Evolutionary conservation across 2,113 vertebrate species (phyloP), one percentile per base, ranked within the genome.

Genomic region (Hipposideros armiger): DNA sequence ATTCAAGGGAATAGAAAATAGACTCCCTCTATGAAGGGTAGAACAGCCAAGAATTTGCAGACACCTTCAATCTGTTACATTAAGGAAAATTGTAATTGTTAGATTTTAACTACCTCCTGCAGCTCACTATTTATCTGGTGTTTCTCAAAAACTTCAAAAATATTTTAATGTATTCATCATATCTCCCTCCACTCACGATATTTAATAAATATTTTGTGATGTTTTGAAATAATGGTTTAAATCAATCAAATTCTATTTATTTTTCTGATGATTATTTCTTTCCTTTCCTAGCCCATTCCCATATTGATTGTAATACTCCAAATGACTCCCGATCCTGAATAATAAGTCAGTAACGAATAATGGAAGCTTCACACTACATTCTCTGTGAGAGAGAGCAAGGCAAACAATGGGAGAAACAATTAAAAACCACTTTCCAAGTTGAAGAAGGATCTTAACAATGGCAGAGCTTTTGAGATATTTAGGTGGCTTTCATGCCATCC

Each of bases 361-460:
- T 93, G 87, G 76, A 93, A 97, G 84, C 50, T 90, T 88, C 83
- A 56, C 64, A 96, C 5, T 88, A 69, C 58, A 95, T 76, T 90
- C 66, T 87, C 69, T 62, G 40, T 77, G 90, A 87, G 60, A 91
- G 4, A 69, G 36, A 60, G 28, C 30, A 82, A 78, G 30, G 24
- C 77, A 94, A 76, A 92, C 82, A 96, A 92, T 95, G 69, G 66
- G 87, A 94, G 94, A 95, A 94, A 96, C 76, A 96, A 96, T 95
- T 89, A 90, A 81, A 95, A 95, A 91, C 3, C 62, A 87, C 72
- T 98, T 97, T 97, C 95, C 81, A 88, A 95, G 96, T 96, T 96
- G 77, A 86, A 92, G 86, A 97, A 98, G 87, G 91, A 90, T 95
- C 77, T 96, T 92, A 95, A 97, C 98, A 98, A 98, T 95, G 97